These are phyloP conservation scores for Melolontha melolontha DNA, from an alignment of 2,888 invertebrate species.

Conservation along the genomic window DNA sequence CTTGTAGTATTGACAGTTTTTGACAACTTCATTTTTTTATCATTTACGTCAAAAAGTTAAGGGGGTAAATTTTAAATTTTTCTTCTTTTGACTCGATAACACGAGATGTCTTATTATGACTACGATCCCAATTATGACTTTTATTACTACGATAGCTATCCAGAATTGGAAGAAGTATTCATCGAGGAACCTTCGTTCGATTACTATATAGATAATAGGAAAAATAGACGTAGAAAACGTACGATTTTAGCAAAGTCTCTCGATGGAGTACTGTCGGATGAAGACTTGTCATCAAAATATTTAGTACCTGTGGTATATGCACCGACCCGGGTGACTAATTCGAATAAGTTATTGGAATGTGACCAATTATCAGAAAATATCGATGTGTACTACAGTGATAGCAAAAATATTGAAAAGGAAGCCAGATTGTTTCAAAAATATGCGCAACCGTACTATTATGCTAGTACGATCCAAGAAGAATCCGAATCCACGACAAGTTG, in stretches of 20 bases:
- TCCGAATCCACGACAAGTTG: constrained; percentile 27
- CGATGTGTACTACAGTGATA: constrained; percentile 37
- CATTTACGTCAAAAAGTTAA: constrained; percentile 1
- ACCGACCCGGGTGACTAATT: constrained; percentile 21
- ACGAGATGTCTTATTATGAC: constrained; percentile 35
- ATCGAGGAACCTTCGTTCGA: constrained; percentile 22
- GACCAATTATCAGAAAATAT: constrained; percentile 23
- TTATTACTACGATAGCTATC: constrained; percentile 34
- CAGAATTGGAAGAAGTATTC: constrained; percentile 9
- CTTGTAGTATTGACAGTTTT: too few species aligned
- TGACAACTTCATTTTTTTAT: background rate
- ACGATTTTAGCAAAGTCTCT: background rate
- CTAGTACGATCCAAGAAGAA: constrained; percentile 35
- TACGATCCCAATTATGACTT: constrained; percentile 38
- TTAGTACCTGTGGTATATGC: constrained; percentile 37
- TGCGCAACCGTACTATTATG: background rate
- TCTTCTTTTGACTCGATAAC: background rate
- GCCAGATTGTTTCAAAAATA: constrained; percentile 25
- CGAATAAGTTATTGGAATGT: constrained; percentile 1
- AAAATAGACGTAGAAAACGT: background rate
- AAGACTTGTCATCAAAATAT: constrained; percentile 7
- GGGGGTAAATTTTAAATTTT: constrained; percentile 8
- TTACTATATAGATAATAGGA: constrained; percentile 7
- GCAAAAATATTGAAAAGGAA: constrained; percentile 36
- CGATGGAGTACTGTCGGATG: background rate